Percentiles rank a stretch among this genome's conserved stretches.
Evolutionary conservation across 2,888 invertebrate species (phyloP).

Genomic region (Agriopis leucophaearia): DNA sequence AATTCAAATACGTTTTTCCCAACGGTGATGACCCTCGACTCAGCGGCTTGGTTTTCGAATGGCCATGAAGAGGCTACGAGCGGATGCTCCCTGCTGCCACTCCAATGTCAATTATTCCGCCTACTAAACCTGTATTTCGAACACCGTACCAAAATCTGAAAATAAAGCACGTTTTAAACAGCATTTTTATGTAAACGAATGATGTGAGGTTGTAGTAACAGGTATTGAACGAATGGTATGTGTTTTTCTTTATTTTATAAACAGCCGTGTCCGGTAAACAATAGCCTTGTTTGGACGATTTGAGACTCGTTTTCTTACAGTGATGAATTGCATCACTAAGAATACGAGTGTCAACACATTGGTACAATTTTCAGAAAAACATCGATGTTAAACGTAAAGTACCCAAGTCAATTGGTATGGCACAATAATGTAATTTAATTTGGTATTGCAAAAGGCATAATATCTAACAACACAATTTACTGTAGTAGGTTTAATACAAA

Average conservation of each 20-base stretch:
- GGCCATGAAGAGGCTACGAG: slow-evolving; percentile 55
- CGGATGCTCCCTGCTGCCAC: slow-evolving; percentile 37
- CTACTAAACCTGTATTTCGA: slow-evolving; percentile 12
- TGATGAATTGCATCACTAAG: neutral
- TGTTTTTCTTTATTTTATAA: slow-evolving; percentile 35
- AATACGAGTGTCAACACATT: no score
- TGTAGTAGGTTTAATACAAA: no score
- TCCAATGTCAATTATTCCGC: slow-evolving; percentile 29
- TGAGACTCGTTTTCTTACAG: neutral
- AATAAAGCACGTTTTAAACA: slow-evolving; percentile 3
- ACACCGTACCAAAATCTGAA: slow-evolving; percentile 2
- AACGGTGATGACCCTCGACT: slow-evolving; percentile 25
- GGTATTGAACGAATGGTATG: slow-evolving; percentile 15
- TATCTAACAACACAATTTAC: no score
- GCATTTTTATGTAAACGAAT: slow-evolving; percentile 21
- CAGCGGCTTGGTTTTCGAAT: slow-evolving; percentile 61
- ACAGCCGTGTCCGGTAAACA: slow-evolving; percentile 18
- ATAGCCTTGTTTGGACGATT: slow-evolving; percentile 16
- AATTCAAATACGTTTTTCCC: slow-evolving; percentile 23
- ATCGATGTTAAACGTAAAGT: neutral
- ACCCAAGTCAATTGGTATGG: no score
- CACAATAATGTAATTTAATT: no score
- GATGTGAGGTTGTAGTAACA: neutral
- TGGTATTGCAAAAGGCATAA: no score
- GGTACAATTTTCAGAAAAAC: neutral